Evolutionary conservation across 2,888 invertebrate species (phyloP).

Genomic region (Erynnis tages): DNA sequence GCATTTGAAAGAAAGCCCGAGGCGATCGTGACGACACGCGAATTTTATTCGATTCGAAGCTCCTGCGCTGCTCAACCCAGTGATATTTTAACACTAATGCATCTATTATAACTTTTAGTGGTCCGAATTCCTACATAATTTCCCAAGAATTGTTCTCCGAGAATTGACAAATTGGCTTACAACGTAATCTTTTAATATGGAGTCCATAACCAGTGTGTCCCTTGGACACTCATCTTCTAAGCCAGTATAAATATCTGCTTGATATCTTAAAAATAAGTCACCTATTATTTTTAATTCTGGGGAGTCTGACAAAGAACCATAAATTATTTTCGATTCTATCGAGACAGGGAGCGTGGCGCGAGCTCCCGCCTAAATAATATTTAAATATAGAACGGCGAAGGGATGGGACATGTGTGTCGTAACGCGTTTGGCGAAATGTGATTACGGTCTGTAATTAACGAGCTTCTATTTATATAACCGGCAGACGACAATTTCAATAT

Average conservation of each 20-base stretch:
- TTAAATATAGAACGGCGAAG: conserved; percentile 79
- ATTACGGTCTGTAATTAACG: conserved; percentile 79
- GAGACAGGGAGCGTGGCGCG: conserved; percentile 67
- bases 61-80: conserved; percentile 39
- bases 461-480: conserved; percentile 67
- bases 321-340: conserved; percentile 71
- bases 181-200: not conserved
- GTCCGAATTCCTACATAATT: conserved; percentile 12
- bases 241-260: too few relatives aligned
- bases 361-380: conserved; percentile 73
- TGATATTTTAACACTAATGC: conserved; percentile 38
- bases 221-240: too few relatives aligned
- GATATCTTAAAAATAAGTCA: conserved; percentile 23
- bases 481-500: conserved; percentile 56
- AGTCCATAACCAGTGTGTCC: too few relatives aligned
- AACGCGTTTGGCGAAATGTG: conserved; percentile 81
- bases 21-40: conserved; percentile 67
- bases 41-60: conserved; percentile 47
- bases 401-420: conserved; percentile 80
- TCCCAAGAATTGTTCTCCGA: not conserved
- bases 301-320: conserved; percentile 55
- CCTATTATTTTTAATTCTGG: conserved; percentile 26
- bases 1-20: conserved; percentile 5
- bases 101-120: conserved; percentile 11
- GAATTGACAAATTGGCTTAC: conserved; percentile 15